A percentile compares a stretch with the other conserved stretches of the same genome.
Conservation (phyloP, 2,888 invertebrate species). For the Dexiosoma caninum region DNA sequence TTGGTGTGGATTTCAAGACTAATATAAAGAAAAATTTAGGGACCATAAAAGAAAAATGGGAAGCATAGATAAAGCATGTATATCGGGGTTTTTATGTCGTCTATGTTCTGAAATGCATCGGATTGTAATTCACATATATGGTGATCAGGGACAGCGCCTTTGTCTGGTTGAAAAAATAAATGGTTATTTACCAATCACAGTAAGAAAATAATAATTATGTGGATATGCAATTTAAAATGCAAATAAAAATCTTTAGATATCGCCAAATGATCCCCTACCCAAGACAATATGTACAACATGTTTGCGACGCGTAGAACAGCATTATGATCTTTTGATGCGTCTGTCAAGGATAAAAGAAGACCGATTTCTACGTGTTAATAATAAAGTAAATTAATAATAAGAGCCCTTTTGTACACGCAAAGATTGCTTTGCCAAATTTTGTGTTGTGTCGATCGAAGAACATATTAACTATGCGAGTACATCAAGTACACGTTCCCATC, state of each 20-base stretch:
- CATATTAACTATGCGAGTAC: too few relatives aligned
- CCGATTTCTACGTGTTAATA: slow-evolving; percentile 66
- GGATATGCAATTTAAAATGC: neutral
- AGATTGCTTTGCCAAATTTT: too few relatives aligned
- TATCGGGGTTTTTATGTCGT: slow-evolving; percentile 90
- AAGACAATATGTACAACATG: slow-evolving; percentile 84
- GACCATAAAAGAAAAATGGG: slow-evolving; percentile 83
- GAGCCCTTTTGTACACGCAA: too few relatives aligned
- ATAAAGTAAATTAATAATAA: slow-evolving; percentile 56
- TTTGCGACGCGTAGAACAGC: slow-evolving; percentile 81
- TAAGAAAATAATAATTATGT: slow-evolving; percentile 76
- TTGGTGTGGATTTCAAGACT: neutral
- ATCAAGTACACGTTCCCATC: too few relatives aligned
- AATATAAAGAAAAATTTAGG: neutral
- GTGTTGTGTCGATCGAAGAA: too few relatives aligned
- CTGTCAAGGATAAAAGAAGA: slow-evolving; percentile 73
- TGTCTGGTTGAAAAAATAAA: slow-evolving; percentile 88
- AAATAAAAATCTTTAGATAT: slow-evolving; percentile 79
- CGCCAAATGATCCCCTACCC: slow-evolving; percentile 83
- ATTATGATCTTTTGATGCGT: slow-evolving; percentile 76
- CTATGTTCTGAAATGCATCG: slow-evolving; percentile 92
- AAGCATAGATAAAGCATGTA: slow-evolving; percentile 87
- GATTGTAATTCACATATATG: slow-evolving; percentile 89
- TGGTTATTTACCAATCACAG: slow-evolving; percentile 88
- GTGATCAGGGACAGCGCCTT: slow-evolving; percentile 86